Evolutionary conservation across 2,888 invertebrate species (phyloP), one percentile per base, ranked within the genome.

Genomic region (Girardia tigrina): DNA sequence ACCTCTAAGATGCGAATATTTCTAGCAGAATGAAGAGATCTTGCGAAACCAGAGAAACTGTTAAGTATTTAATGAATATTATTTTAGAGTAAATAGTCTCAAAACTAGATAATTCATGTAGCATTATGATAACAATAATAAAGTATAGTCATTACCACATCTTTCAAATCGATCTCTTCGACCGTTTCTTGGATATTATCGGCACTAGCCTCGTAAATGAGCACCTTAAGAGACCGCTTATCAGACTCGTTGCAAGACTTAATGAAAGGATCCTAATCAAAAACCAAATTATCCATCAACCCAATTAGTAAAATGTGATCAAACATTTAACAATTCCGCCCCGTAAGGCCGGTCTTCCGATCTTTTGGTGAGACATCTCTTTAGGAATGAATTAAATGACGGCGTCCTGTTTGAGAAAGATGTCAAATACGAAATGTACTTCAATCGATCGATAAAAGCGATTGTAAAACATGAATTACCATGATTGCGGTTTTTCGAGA

Each of bases 401-500:
- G 56, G 23, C 4, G 56, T 20, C 56, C 56, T 56, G 23, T 8
- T 16, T 56, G 2, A 56, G 4, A 56, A 16, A 16, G 23, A 56
- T 56, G 23, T 12, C n/a, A 56, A 8, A 16, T n/a, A 20, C 12
- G 20, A 14, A 4, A 6, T 4, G 2, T 2, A 73, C 2, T 14
- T n/a, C n/a, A n/a, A 75, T n/a, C n/a, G n/a, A n/a, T n/a, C n/a
- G n/a, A n/a, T n/a, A n/a, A n/a, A n/a, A n/a, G n/a, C n/a, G n/a
- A n/a, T n/a, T n/a, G n/a, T n/a, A n/a, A n/a, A n/a, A n/a, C n/a
- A n/a, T n/a, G n/a, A n/a, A 8, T 28, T 4, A 75, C 86, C 86
- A 87, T 79, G 80, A 80, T 0, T 89, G 89, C 0, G 95, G 94
- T 81, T 91, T 90, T 82, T 93, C 92, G 56, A 98, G 86, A 79